Percentiles rank a stretch among this genome's conserved stretches.
phyloP scores from a whole-genome alignment of 2,888 invertebrate genomes.

The Xestia sexstrigata region DNA sequence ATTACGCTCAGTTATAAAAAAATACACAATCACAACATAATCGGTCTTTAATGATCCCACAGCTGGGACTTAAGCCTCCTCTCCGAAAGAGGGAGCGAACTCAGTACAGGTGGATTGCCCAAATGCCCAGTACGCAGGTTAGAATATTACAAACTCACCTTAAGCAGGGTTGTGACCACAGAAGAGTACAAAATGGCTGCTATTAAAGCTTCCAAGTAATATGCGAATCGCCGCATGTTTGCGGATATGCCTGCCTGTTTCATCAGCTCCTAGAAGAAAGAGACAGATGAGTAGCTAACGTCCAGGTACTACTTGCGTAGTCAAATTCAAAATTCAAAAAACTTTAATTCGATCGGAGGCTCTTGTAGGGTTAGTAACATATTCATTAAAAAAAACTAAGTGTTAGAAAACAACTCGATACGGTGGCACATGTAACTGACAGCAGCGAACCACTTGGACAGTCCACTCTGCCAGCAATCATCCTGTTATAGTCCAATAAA shows the following conservation, averaged over 20 bases:
- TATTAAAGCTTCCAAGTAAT: slow-evolving; percentile 60
- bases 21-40: background rate
- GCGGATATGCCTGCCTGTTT: slow-evolving; percentile 64
- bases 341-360: no score
- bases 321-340: no score
- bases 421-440: no score
- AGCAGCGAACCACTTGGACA: no score
- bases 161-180: slow-evolving; percentile 50
- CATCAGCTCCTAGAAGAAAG: slow-evolving; percentile 63
- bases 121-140: background rate
- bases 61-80: background rate
- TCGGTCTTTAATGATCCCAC: background rate
- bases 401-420: no score
- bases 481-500: no score
- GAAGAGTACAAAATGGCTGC: slow-evolving; percentile 54
- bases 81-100: background rate
- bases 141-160: slow-evolving; percentile 31
- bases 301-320: background rate
- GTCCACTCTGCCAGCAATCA: no score
- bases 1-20: background rate
- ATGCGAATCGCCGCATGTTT: slow-evolving; percentile 53
- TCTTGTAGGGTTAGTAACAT: no score
- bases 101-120: background rate
- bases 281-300: background rate
- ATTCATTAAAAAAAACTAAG: no score